Percentiles rank a stretch among this genome's conserved stretches.
These are phyloP conservation scores for Calameuta pallipes DNA, from an alignment of 2,888 invertebrate genomes.

Conservation along the genomic window DNA sequence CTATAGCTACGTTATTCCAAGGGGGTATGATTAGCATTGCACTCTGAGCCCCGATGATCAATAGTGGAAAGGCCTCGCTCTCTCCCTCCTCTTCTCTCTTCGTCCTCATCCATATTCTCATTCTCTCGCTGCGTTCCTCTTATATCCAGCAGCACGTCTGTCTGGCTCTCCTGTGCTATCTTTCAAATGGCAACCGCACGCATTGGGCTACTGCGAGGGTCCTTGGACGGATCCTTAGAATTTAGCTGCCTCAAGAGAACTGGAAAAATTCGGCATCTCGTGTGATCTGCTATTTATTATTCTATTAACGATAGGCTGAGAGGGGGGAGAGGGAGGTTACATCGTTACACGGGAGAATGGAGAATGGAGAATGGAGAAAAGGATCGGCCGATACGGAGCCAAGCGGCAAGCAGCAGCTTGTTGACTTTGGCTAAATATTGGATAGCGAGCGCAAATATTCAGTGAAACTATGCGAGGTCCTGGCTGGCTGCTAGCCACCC, in stretches of 20 bases:
- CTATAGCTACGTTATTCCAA: slow-evolving; percentile 28
- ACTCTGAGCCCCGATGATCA: slow-evolving; percentile 66
- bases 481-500: too few species aligned
- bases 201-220: too few species aligned
- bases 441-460: slow-evolving; percentile 61
- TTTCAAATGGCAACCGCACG: neutral
- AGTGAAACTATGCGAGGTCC: slow-evolving; percentile 49
- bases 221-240: too few species aligned
- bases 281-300: slow-evolving; percentile 56
- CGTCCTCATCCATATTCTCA: slow-evolving; percentile 43
- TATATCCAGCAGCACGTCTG: slow-evolving; percentile 50
- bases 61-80: slow-evolving; percentile 66
- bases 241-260: slow-evolving; percentile 33
- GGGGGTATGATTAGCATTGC: slow-evolving; percentile 66
- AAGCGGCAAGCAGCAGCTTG: slow-evolving; percentile 49
- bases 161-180: slow-evolving; percentile 30
- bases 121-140: slow-evolving; percentile 63
- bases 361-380: slow-evolving; percentile 46
- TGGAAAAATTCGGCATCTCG: slow-evolving; percentile 40
- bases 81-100: slow-evolving; percentile 31
- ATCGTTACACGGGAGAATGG: slow-evolving; percentile 38
- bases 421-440: slow-evolving; percentile 63
- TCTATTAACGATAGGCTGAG: slow-evolving; percentile 51
- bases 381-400: slow-evolving; percentile 54
- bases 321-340: slow-evolving; percentile 6